phyloP scores from a whole-genome alignment of 2,113 vertebrate genomes.

The Anguilla japonica region DNA sequence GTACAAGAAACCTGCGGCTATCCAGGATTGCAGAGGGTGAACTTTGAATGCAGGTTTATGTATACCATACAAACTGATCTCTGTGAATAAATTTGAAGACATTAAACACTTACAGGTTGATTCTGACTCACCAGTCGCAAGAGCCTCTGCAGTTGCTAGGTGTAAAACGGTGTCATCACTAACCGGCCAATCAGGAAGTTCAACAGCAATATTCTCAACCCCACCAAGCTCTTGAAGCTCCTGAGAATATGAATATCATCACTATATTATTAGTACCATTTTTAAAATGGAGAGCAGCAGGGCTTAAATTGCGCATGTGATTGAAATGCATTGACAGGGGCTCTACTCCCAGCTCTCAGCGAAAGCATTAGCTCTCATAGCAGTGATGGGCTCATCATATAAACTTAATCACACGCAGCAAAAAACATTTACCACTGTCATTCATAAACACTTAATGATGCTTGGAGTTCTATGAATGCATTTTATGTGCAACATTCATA shows the following conservation, averaged over 20 bases:
- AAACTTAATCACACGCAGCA: background rate
- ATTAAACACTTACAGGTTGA: background rate
- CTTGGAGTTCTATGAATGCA: no score
- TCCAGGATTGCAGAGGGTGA: conserved; percentile 16
- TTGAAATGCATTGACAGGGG: background rate
- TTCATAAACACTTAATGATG: no score
- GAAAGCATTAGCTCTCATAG: background rate
- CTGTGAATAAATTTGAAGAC: background rate
- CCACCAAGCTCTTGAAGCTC: conserved; percentile 75
- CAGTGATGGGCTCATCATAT: background rate
- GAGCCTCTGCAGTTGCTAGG: conserved; percentile 76
- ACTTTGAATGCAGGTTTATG: conserved; percentile 1
- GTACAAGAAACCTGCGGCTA: background rate
- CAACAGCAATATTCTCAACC: conserved; percentile 61
- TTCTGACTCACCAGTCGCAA: conserved; percentile 71
- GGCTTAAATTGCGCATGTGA: background rate
- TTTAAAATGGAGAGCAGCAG: background rate
- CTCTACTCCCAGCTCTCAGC: background rate
- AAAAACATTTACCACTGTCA: no score
- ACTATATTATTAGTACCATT: background rate
- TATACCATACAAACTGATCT: background rate
- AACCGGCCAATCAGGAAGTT: conserved; percentile 79
- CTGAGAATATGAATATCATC: conserved; percentile 30
- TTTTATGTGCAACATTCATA: no score
- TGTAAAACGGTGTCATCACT: conserved; percentile 82